Conservation (phyloP, 2,888 invertebrate genomes). For the Orchesellides sinensis region DNA sequence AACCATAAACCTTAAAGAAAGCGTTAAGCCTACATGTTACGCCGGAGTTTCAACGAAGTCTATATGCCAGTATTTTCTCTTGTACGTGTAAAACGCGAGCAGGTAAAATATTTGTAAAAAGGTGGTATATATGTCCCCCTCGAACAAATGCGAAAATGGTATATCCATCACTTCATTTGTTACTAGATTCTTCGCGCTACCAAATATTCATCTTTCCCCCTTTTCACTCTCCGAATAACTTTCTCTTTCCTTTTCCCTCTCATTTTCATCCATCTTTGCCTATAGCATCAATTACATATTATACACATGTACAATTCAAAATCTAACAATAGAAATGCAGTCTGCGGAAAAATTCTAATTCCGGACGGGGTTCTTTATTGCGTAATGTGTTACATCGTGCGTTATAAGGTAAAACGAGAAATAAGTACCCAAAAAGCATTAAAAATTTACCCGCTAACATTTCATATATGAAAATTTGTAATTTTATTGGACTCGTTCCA, state of each 20-base stretch:
- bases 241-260: not conserved
- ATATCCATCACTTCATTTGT: too few species aligned
- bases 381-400: not conserved
- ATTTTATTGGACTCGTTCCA: constrained; percentile 8
- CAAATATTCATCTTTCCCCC: constrained; percentile 15
- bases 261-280: not conserved
- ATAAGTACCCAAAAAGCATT: too few species aligned
- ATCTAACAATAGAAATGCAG: constrained; percentile 11
- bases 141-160: too few species aligned
- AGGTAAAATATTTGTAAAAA: too few species aligned
- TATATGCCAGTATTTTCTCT: too few species aligned
- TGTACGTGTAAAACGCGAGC: too few species aligned
- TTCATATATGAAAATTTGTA: constrained; percentile 1
- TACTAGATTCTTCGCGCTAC: not conserved
- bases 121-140: too few species aligned
- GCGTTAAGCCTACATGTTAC: too few species aligned
- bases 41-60: too few species aligned
- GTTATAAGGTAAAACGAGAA: too few species aligned
- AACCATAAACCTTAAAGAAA: too few species aligned
- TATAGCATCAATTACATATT: not conserved
- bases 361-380: not conserved
- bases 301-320: not conserved
- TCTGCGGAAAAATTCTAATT: constrained; percentile 14
- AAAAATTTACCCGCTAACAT: too few species aligned
- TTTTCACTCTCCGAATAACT: not conserved